Evolutionary conservation across 2,888 invertebrate genomes (phyloP).

Genomic region (Crepidodera aurea): DNA sequence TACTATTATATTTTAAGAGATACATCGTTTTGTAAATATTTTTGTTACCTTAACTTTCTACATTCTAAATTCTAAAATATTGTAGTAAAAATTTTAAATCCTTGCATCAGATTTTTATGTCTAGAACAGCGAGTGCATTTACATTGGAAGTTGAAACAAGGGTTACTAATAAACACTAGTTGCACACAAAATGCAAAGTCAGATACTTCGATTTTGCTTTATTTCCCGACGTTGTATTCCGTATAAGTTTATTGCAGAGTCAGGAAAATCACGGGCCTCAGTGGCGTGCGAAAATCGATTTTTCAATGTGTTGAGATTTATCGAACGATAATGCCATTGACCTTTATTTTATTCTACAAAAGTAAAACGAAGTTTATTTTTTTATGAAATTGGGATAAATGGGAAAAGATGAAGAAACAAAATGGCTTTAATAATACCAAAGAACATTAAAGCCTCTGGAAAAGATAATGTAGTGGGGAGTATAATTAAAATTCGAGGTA

Average conservation of each 20-base stretch:
- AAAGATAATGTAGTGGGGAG: no score
- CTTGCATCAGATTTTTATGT: not conserved
- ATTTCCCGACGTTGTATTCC: conserved; percentile 54
- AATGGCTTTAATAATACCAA: no score
- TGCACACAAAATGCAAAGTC: conserved; percentile 52
- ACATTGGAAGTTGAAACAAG: conserved; percentile 35
- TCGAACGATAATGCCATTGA: conserved; percentile 34
- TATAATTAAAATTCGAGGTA: no score
- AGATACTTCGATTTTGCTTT: conserved; percentile 47
- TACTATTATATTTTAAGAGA: no score
- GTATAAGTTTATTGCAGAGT: conserved; percentile 51
- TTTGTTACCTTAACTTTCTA: no score
- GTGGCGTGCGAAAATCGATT: conserved; percentile 36
- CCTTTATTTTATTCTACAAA: conserved; percentile 23
- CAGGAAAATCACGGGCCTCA: conserved; percentile 45
- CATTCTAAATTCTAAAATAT: no score
- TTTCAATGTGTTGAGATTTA: conserved; percentile 13
- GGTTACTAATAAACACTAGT: conserved; percentile 51
- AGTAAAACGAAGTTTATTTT: no score
- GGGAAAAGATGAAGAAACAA: no score
- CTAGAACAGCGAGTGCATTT: conserved; percentile 37
- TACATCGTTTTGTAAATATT: no score
- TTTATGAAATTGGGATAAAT: no score
- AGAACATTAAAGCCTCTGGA: no score
- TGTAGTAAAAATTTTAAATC: not conserved